These are phyloP conservation scores for Megaleporinus macrocephalus DNA, from an alignment of 2,113 vertebrate species.

Conservation along the genomic window DNA sequence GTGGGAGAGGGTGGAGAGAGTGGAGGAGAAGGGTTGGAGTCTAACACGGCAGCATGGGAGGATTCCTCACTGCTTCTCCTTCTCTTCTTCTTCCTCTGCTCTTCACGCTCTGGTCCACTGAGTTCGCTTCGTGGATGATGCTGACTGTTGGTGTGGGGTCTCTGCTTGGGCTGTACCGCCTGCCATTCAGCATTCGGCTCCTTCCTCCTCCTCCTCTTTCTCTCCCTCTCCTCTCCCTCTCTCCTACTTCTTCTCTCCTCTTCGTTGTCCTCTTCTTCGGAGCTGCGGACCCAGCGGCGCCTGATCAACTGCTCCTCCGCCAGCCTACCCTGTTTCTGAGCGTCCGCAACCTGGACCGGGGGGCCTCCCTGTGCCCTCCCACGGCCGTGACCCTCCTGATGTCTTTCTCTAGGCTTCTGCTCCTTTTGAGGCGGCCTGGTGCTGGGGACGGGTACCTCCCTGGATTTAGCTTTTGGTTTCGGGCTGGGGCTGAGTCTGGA, in stretches of 20 bases:
- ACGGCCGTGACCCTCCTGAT: slow-evolving; percentile 59
- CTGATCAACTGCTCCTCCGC: slow-evolving; percentile 78
- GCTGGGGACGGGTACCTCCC: slow-evolving; percentile 45
- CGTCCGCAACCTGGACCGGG: slow-evolving; percentile 41
- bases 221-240: slow-evolving; percentile 59
- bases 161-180: slow-evolving; percentile 65
- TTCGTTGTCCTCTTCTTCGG: slow-evolving; percentile 72
- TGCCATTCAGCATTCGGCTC: slow-evolving; percentile 52
- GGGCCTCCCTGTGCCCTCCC: slow-evolving; percentile 56
- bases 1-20: slow-evolving; percentile 70
- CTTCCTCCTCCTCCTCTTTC: slow-evolving; percentile 60
- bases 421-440: slow-evolving; percentile 58
- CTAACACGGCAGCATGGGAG: slow-evolving; percentile 76
- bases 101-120: slow-evolving; percentile 28
- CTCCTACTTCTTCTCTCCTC: slow-evolving; percentile 68
- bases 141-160: slow-evolving; percentile 67
- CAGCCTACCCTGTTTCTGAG: slow-evolving; percentile 76
- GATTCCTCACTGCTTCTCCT: slow-evolving; percentile 61
- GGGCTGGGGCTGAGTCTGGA: slow-evolving; percentile 46
- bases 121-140: slow-evolving; percentile 41
- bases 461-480: slow-evolving; percentile 60
- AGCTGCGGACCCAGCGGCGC: slow-evolving; percentile 75
- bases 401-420: slow-evolving; percentile 54
- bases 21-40: slow-evolving; percentile 76
- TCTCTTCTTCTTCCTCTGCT: slow-evolving; percentile 50